Evolutionary conservation across 2,797 vertebrate species (phyloP).

Genomic region (Steatocranus sp.): DNA sequence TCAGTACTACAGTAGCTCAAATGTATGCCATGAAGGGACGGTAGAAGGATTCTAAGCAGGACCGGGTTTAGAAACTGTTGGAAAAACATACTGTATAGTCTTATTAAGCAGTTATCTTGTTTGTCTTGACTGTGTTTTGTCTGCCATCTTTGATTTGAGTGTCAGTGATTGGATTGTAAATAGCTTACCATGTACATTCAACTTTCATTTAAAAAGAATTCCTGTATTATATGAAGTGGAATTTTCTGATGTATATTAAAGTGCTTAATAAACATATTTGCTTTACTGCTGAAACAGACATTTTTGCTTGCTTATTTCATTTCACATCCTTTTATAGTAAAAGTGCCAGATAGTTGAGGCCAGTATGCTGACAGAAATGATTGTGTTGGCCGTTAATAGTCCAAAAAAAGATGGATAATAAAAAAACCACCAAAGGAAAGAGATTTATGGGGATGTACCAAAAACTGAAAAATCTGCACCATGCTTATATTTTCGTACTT

Average conservation of each 20-base stretch:
- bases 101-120: constrained; percentile 65
- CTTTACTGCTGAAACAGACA: constrained; percentile 86
- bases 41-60: constrained; percentile 51
- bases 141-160: constrained; percentile 63
- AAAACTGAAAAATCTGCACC: not conserved
- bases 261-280: constrained; percentile 99
- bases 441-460: not conserved
- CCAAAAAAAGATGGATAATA: not conserved
- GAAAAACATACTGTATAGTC: constrained; percentile 66
- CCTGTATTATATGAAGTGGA: constrained; percentile 95
- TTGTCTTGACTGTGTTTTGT: constrained; percentile 76
- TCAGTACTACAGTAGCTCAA: constrained; percentile 44
- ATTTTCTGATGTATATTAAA: constrained; percentile 97
- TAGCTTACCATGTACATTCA: constrained; percentile 95
- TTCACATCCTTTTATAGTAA: not conserved
- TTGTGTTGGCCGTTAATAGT: not conserved
- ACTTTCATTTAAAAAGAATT: constrained; percentile 93
- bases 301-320: not conserved
- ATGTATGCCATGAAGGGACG: constrained; percentile 40
- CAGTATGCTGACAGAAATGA: not conserved
- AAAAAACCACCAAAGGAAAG: not conserved
- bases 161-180: constrained; percentile 86
- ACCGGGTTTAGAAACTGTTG: constrained; percentile 59
- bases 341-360: not conserved
- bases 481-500: not conserved